Conservation (phyloP, 2,113 vertebrate species). For the Thamnophis sirtalis region DNA sequence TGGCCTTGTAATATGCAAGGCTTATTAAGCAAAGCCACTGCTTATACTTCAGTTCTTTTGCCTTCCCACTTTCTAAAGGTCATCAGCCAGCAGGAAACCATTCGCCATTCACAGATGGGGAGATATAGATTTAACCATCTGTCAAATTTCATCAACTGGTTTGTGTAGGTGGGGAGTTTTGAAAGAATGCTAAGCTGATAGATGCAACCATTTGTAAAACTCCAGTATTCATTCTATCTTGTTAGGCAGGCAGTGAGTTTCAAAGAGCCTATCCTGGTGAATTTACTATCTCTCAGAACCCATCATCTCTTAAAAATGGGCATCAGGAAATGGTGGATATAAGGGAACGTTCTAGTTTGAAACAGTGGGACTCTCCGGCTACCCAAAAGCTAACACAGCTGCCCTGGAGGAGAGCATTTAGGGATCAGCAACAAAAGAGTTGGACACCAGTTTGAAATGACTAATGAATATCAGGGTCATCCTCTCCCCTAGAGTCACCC, state of each 20-base stretch:
- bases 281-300: background rate
- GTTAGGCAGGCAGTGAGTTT: background rate
- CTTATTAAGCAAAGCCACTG: background rate
- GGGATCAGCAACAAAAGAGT: background rate
- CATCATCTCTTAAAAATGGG: background rate
- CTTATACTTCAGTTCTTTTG: background rate
- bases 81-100: background rate
- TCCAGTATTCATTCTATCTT: background rate
- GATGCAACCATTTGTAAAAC: background rate
- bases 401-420: background rate
- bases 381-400: background rate
- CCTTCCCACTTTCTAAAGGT: background rate
- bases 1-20: background rate
- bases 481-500: background rate
- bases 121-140: background rate
- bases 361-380: background rate
- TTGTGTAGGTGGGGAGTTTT: background rate
- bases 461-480: background rate
- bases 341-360: background rate
- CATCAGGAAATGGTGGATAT: background rate
- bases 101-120: background rate
- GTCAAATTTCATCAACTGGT: background rate
- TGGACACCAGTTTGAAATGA: background rate
- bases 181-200: background rate
- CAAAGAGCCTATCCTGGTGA: background rate